phyloP scores from a whole-genome alignment of 2,888 invertebrate genomes.

The Ichneumoninae sp. region DNA sequence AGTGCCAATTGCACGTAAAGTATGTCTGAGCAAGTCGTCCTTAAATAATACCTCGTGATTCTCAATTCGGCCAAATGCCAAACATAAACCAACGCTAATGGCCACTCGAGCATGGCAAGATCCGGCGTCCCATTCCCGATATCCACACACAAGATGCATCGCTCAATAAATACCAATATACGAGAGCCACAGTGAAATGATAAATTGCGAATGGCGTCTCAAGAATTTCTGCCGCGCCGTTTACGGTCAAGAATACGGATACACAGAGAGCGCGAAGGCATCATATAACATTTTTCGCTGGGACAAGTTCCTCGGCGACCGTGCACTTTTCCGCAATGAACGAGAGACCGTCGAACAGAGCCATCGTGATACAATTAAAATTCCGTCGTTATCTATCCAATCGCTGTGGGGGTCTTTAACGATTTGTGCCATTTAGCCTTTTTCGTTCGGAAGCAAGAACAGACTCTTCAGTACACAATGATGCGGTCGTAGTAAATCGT shows the following conservation, averaged over 20 bases:
- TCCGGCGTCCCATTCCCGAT: slow-evolving; percentile 11
- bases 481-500: not conserved
- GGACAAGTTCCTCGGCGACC: not conserved
- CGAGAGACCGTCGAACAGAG: slow-evolving; percentile 37
- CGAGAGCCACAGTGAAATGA: slow-evolving; percentile 38
- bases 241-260: slow-evolving; percentile 45
- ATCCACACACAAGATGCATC: not conserved
- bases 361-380: slow-evolving; percentile 36
- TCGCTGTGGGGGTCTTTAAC: slow-evolving; percentile 8
- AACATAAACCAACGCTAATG: slow-evolving; percentile 58
- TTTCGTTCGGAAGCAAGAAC: slow-evolving; percentile 4
- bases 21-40: slow-evolving; percentile 29
- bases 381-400: slow-evolving; percentile 40
- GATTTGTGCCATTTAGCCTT: slow-evolving; percentile 41
- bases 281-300: not conserved
- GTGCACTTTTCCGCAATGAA: slow-evolving; percentile 44
- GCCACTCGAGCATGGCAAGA: slow-evolving; percentile 23
- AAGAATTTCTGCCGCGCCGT: slow-evolving; percentile 41
- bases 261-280: not conserved
- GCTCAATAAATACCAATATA: slow-evolving; percentile 39
- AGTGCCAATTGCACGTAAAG: slow-evolving; percentile 49
- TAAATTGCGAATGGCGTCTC: slow-evolving; percentile 42
- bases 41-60: slow-evolving; percentile 23
- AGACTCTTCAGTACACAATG: not conserved
- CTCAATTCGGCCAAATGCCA: slow-evolving; percentile 61